Percentiles rank a stretch among this genome's conserved stretches.
phyloP scores from a whole-genome alignment of 1,140 invertebrate species.

The Drosophila miranda region DNA sequence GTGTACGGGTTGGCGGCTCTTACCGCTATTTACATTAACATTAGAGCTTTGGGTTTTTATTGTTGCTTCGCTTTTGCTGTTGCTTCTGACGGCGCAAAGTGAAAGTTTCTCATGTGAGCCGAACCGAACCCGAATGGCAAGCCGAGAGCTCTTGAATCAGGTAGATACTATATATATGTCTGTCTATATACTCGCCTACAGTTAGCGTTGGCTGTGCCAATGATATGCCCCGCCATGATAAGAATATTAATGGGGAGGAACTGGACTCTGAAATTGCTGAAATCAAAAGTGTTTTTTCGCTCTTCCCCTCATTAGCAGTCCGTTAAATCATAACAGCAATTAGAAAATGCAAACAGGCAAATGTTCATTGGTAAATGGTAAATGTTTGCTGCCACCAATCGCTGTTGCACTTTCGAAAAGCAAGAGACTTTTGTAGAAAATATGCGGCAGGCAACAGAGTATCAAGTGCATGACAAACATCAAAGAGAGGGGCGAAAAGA shows the following conservation, averaged over 20 bases:
- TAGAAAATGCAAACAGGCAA: slow-evolving; percentile 59
- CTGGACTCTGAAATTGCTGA: not conserved
- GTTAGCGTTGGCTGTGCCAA: not conserved
- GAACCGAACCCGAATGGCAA: slow-evolving; percentile 5
- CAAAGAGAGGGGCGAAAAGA: slow-evolving; percentile 15
- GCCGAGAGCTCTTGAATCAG: slow-evolving; percentile 37
- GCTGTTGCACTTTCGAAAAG: slow-evolving; percentile 69
- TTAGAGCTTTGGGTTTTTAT: slow-evolving; percentile 68
- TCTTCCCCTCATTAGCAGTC: slow-evolving; percentile 22
- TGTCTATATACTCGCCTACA: not conserved
- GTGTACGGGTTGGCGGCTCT: slow-evolving; percentile 59
- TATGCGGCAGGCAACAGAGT: slow-evolving; percentile 22
- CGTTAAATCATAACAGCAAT: slow-evolving; percentile 59
- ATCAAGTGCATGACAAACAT: slow-evolving; percentile 53
- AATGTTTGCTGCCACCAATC: slow-evolving; percentile 40
- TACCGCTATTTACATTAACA: slow-evolving; percentile 80
- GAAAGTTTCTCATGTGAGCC: slow-evolving; percentile 57
- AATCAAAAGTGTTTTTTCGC: slow-evolving; percentile 64
- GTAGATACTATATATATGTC: slow-evolving; percentile 14
- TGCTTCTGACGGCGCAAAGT: slow-evolving; percentile 64
- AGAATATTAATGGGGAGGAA: slow-evolving; percentile 56
- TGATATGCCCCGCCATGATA: slow-evolving; percentile 28
- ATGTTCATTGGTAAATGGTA: slow-evolving; percentile 14
- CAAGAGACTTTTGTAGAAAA: slow-evolving; percentile 17
- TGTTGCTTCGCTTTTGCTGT: slow-evolving; percentile 22